These are phyloP conservation scores for Eunapius fragilis DNA, from an alignment of 37 sponge, comb jelly and placozoan genomes.

Conservation along the genomic window DNA sequence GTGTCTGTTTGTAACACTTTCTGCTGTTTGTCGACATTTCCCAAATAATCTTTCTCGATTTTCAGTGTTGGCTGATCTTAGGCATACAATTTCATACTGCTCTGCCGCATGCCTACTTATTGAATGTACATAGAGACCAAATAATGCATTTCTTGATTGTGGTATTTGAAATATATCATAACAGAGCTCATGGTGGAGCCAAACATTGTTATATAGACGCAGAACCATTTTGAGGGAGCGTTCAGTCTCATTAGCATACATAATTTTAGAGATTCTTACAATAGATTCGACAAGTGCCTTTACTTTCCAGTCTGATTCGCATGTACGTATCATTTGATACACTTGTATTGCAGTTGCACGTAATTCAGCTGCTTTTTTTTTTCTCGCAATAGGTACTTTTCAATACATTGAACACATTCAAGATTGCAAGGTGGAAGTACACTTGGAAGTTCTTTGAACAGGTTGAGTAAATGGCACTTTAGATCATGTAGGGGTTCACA, in stretches of 20 bases:
- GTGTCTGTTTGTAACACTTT: constrained; percentile 6
- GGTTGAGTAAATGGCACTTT: no score
- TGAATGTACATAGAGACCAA: constrained; percentile 9
- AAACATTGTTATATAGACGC: constrained; percentile 1
- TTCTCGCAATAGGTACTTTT: no score
- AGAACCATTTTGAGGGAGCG: neutral
- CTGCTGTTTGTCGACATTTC: neutral
- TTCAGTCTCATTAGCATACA: no score
- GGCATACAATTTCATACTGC: constrained; percentile 23
- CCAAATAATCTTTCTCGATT: constrained; percentile 18
- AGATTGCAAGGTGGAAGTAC: no score
- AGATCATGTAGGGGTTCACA: no score
- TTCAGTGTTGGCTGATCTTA: constrained; percentile 32
- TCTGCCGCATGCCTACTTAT: neutral
- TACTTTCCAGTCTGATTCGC: neutral
- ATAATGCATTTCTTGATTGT: neutral
- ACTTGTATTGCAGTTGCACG: no score
- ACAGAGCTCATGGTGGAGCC: constrained; percentile 32
- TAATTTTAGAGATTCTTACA: neutral
- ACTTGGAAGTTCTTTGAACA: no score
- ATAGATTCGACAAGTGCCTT: neutral
- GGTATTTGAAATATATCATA: neutral
- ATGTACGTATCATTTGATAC: no score
- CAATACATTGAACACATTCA: no score
- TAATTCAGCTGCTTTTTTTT: no score